Conservation (phyloP, 2,888 invertebrate species). For the Kuschelorhynchus macadamiae region DNA sequence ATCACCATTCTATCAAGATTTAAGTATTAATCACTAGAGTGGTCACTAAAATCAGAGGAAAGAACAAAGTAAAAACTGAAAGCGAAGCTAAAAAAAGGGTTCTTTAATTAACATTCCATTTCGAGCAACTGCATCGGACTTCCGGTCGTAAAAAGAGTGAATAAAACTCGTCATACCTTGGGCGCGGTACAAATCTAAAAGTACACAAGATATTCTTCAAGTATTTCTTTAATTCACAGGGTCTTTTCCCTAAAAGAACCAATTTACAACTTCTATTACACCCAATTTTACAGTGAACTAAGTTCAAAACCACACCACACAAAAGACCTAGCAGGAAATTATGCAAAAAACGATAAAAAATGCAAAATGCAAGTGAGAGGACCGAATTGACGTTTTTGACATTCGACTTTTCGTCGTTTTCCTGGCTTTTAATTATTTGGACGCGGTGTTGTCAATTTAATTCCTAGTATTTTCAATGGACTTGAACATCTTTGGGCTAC, state of each 20-base stretch:
- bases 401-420: too few relatives aligned
- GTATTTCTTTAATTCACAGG: too few relatives aligned
- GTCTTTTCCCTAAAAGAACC: too few relatives aligned
- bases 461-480: too few relatives aligned
- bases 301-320: too few relatives aligned
- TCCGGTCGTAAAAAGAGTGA: conserved; percentile 39
- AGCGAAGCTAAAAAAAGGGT: conserved; percentile 19
- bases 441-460: not conserved
- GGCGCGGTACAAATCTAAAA: conserved; percentile 32
- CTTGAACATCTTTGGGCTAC: too few relatives aligned
- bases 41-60: too few relatives aligned
- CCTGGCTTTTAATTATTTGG: not conserved
- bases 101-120: conserved; percentile 28
- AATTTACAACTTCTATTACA: too few relatives aligned
- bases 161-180: conserved; percentile 34
- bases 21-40: too few relatives aligned
- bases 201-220: too few relatives aligned
- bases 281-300: too few relatives aligned
- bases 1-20: too few relatives aligned
- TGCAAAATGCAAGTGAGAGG: conserved; percentile 23
- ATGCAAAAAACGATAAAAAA: conserved; percentile 6
- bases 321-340: conserved; percentile 16
- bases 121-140: conserved; percentile 37
- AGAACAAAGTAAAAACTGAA: conserved; percentile 14
- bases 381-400: conserved; percentile 3